These are phyloP conservation scores for Ctenosaura bakeri DNA, from an alignment of 2,797 vertebrate species.

Conservation along the genomic window DNA sequence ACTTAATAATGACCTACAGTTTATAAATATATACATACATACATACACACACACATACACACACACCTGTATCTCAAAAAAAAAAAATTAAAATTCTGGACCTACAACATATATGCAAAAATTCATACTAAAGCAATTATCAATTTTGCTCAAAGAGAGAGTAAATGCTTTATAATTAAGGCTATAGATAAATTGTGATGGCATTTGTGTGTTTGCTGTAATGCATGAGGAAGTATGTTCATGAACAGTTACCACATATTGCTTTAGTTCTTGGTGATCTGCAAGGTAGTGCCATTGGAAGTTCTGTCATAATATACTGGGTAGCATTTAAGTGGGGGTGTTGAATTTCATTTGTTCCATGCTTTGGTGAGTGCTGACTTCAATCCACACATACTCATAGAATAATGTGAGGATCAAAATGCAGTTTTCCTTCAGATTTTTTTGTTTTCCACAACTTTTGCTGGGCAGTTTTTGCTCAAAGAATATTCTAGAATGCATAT, in stretches of 20 bases:
- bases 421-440: neutral
- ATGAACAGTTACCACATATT: conserved; percentile 35
- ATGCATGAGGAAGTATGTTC: conserved; percentile 38
- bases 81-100: conserved; percentile 32
- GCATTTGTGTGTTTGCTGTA: conserved; percentile 39
- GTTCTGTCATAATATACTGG: conserved; percentile 14
- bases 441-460: no score
- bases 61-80: neutral
- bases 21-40: neutral
- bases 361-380: neutral
- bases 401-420: neutral
- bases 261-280: conserved; percentile 31
- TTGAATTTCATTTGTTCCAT: neutral
- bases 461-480: no score
- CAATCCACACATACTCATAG: no score
- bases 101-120: conserved; percentile 13
- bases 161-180: conserved; percentile 30
- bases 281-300: conserved; percentile 3
- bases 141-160: conserved; percentile 25
- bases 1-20: conserved; percentile 16
- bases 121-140: neutral
- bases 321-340: neutral
- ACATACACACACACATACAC: neutral
- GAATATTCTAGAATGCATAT: no score
- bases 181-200: conserved; percentile 33